Conservation (phyloP, 30 jellyfish, hydroid and myxozoan species). For the Hydractinia symbiolongicarpus region DNA sequence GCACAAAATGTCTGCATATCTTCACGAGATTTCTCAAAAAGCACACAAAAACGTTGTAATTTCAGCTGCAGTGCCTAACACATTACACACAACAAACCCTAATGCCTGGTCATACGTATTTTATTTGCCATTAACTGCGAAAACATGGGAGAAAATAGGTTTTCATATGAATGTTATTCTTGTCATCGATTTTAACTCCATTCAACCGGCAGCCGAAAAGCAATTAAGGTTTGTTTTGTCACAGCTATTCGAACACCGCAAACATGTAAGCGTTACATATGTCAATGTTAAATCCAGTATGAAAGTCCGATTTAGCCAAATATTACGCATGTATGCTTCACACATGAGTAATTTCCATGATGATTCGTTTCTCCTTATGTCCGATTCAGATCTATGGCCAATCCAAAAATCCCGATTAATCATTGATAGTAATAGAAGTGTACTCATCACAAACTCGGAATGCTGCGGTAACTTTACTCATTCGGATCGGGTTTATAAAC, state of each 20-base stretch:
- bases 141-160: conserved; percentile 3
- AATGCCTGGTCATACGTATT: conserved; percentile 7
- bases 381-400: conserved; percentile 9
- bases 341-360: not conserved
- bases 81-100: not conserved
- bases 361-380: not conserved
- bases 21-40: too few relatives aligned
- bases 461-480: not conserved
- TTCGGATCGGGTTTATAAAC: not conserved
- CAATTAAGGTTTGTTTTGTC: not conserved
- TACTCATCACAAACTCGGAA: not conserved
- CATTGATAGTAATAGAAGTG: not conserved
- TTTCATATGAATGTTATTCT: not conserved
- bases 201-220: conserved; percentile 4
- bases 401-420: not conserved
- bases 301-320: not conserved
- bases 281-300: not conserved
- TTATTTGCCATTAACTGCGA: not conserved
- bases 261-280: not conserved
- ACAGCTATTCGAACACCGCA: not conserved
- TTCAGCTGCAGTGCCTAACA: conserved; percentile 5
- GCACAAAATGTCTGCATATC: too few relatives aligned
- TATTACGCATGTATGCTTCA: conserved; percentile 6
- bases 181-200: not conserved
- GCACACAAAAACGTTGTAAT: not conserved